Evolutionary conservation across 1,140 invertebrate genomes (phyloP).

Genomic region (Eriosoma lanigerum): DNA sequence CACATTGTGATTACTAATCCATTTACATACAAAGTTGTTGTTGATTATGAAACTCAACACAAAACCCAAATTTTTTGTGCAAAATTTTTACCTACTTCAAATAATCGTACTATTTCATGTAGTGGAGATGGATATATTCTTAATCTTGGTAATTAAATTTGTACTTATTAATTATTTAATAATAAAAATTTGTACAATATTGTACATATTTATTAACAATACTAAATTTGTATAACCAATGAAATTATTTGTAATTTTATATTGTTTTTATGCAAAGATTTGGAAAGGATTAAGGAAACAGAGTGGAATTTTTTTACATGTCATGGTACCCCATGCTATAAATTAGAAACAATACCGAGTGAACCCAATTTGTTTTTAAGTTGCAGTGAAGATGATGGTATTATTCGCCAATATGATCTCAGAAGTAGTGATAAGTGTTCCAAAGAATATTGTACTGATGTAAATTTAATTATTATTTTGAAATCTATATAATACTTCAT

Average conservation of each 20-base stretch:
- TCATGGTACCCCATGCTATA: conserved; percentile 80
- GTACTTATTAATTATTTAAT: conserved; percentile 24
- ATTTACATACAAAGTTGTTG: conserved; percentile 64
- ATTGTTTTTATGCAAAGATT: conserved; percentile 59
- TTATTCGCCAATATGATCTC: conserved; percentile 83
- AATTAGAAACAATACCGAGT: conserved; percentile 75
- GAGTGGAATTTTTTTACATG: conserved; percentile 73
- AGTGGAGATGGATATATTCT: conserved; percentile 83
- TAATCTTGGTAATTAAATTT: conserved; percentile 66
- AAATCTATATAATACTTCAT: no score
- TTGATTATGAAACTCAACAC: conserved; percentile 73
- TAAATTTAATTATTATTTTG: conserved; percentile 56
- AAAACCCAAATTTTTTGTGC: conserved; percentile 87
- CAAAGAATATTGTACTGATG: conserved; percentile 66
- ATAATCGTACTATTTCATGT: conserved; percentile 78
- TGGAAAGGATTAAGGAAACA: conserved; percentile 66
- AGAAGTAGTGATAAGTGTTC: conserved; percentile 68
- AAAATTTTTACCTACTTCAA: conserved; percentile 77
- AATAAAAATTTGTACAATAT: no score
- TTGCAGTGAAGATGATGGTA: conserved; percentile 88
- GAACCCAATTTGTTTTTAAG: conserved; percentile 78
- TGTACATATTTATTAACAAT: background rate
- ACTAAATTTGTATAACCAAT: no score
- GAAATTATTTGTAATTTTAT: conserved; percentile 12
- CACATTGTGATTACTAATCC: conserved; percentile 74